phyloP scores from a whole-genome alignment of 2,113 vertebrate species.

The Psephotus haematonotus region DNA sequence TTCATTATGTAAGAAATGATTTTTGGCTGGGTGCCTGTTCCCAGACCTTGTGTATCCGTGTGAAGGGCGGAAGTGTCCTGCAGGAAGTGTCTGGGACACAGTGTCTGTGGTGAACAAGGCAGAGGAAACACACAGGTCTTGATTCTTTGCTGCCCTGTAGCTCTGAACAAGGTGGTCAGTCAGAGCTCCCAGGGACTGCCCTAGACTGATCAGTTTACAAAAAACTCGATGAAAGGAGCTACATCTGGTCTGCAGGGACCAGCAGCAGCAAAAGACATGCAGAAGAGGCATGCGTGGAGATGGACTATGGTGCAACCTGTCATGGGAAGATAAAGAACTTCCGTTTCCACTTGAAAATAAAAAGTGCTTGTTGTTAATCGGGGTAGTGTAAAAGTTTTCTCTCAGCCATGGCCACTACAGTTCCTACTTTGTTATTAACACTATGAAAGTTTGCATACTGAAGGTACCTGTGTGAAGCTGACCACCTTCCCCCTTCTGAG shows the following conservation, averaged over 20 bases:
- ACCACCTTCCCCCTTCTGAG: neutral
- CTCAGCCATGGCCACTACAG: neutral
- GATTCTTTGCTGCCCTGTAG: neutral
- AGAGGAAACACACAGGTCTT: slow-evolving; percentile 41
- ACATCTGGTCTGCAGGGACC: neutral
- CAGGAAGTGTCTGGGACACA: slow-evolving; percentile 61
- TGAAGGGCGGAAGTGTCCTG: neutral
- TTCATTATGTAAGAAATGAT: neutral
- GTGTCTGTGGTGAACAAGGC: slow-evolving; percentile 35
- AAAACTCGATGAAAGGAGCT: neutral
- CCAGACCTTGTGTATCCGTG: neutral
- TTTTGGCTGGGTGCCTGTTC: slow-evolving; percentile 41
- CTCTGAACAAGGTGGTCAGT: neutral
- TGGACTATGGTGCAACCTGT: neutral
- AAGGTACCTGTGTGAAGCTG: neutral
- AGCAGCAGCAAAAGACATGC: neutral
- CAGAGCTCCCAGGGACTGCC: neutral
- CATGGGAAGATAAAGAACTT: neutral
- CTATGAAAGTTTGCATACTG: neutral
- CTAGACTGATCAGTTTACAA: neutral
- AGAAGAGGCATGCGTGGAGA: accelerated
- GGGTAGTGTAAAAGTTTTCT: neutral
- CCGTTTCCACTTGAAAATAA: neutral
- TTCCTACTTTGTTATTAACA: neutral
- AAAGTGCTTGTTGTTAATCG: neutral